Base-by-base conservation (phyloP, 37 sponge, comb jelly and placozoan genomes). In the Dysidea cf. avara region DNA sequence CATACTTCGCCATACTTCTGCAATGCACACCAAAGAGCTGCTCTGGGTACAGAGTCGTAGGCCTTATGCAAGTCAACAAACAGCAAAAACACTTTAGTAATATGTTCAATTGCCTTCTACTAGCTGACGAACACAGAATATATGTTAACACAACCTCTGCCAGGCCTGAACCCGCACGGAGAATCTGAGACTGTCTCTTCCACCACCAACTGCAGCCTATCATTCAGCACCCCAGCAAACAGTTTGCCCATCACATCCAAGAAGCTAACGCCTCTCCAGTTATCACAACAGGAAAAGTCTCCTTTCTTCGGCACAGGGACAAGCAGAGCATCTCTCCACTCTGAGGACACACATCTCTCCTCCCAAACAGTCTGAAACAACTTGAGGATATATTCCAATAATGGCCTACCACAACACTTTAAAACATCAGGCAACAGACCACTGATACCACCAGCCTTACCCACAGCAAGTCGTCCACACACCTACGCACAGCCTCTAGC, bases 201-300 rank as follows among this genome's bases (percentile, higher is more conserved):
- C 47, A 39, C 68, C 36, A 75, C 76, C 30, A 21, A 32, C 53
- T 75, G 76, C 32, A 75, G 64, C 63, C 76, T 60, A 30, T 38
- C 63, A 24, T 75, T 62, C 30, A 75, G 61, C 25, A 66, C 29
- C 29, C 63, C 63, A 6, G 76, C 64, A 39, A 75, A 75, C 64
- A 75, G 36, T 52, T 78, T 78, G 55, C 79, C 79, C 31, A 26
- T 22, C 25, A 68, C 62, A 40, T 69, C 69, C 33, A 78, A 51
- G 58, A 56, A 78, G 29, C 69, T 69, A 56, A 78, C 68, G 39
- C 68, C 69, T 29, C 79, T 68, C 79, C 79, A 78, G 47, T 78
- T 78, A 30, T 78, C 69, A 53, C 79, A 78, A 22, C 22, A 17
- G 22, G 34, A 36, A 33, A 78, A 40, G 39, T 77, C 68, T 20